Base-by-base conservation (phyloP, 1,140 invertebrate genomes). In the Drosophila virilis region DNA sequence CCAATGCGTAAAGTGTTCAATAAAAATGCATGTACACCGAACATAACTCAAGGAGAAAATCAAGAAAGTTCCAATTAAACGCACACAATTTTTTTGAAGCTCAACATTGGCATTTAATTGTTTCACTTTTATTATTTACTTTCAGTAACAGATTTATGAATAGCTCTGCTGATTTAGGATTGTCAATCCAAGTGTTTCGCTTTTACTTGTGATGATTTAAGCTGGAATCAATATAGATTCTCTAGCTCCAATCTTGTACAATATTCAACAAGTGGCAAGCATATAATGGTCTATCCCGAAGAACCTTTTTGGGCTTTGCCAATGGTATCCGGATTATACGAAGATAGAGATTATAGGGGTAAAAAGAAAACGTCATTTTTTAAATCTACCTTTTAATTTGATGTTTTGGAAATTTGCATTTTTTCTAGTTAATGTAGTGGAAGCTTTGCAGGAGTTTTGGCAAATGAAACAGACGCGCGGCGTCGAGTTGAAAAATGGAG, bases 371-470 rank as follows among this genome's bases (percentile, higher is more conserved):
- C 17, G 22, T 22, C 45, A 8, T 38, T 51, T n/a, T 42, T 8
- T 15, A 35, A 28, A 37, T 13, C 12, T 38, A 13, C 6, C 22
- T 17, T 9, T 9, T 9, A 10, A 15, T 32, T 48, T 33, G 35
- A 8, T n/a, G 40, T 54, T 32, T 54, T 8, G 1, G 8, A 59
- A 64, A 42, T 2, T 58, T 12, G 38, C 46, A 8, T 35, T 12
- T 82, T 82, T 10, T 92, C 71, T 93, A 96, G 97, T 98, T 69
- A 98, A 99, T 93, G 97, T 98, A 9, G 97, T 98, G 32, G 97
- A 98, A 93, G 97, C 97, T 8, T 93, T 99, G 32, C 97, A 98
- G 93, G 97, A 98, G 93, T 99, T 99, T 93, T 99, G 98, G 98
- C 97, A 98, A 93, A 97, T 98, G 97, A 98, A 99, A 93, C 96